phyloP scores from a whole-genome alignment of 2,888 invertebrate genomes.

The Elmis aenea region DNA sequence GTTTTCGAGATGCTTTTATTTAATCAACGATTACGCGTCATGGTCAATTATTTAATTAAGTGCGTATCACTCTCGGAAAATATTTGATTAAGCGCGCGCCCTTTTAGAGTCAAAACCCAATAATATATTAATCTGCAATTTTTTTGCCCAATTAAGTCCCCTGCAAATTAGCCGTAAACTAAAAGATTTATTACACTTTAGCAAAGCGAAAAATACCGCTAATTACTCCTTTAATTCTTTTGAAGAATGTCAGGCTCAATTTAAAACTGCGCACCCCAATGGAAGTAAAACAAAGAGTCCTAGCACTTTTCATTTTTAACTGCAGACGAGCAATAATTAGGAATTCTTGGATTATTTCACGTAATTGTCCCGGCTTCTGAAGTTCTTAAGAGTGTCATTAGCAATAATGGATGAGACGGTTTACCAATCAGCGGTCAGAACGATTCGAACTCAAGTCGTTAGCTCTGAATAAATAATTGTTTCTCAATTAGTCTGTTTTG shows the following conservation, averaged over 20 bases:
- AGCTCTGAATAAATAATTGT: constrained; percentile 45
- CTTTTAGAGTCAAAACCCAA: too few species aligned
- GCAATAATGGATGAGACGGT: constrained; percentile 44
- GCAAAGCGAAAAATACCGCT: constrained; percentile 37
- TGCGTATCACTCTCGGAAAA: too few species aligned
- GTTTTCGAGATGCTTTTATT: too few species aligned
- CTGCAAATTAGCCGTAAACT: constrained; percentile 40
- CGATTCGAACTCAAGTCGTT: constrained; percentile 36
- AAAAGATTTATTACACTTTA: constrained; percentile 38
- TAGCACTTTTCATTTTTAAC: constrained; percentile 43
- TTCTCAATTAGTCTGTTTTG: constrained; percentile 45
- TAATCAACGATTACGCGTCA: too few species aligned
- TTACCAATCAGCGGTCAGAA: constrained; percentile 39
- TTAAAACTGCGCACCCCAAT: constrained; percentile 31
- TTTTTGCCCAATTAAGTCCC: constrained; percentile 18
- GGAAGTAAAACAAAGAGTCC: constrained; percentile 33
- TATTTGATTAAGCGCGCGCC: too few species aligned
- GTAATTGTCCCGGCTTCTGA: constrained; percentile 41
- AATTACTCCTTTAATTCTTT: constrained; percentile 43
- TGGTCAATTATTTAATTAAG: too few species aligned
- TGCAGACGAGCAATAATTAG: constrained; percentile 41
- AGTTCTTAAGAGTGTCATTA: constrained; percentile 45
- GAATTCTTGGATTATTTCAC: constrained; percentile 44
- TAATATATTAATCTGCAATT: too few species aligned
- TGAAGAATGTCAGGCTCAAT: constrained; percentile 36